A percentile compares a stretch with the other conserved stretches of the same genome.
Evolutionary conservation across 2,888 invertebrate genomes (phyloP).

Genomic region (Sarcophaga caerulescens): DNA sequence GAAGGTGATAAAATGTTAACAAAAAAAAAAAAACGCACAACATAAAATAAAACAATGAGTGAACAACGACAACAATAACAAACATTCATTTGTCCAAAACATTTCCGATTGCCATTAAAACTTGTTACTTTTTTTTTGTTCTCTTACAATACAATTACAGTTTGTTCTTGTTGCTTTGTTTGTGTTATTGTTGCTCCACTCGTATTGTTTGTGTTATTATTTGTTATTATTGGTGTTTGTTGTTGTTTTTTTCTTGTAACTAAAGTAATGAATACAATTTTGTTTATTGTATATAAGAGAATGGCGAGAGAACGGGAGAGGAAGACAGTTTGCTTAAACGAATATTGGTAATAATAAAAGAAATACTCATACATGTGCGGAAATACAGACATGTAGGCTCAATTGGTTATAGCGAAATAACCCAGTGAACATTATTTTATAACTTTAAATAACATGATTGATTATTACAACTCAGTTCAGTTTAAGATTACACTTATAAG

Average conservation of each 20-base stretch:
- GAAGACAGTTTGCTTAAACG: not conserved
- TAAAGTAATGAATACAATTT: slow-evolving; percentile 38
- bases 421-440: not conserved
- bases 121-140: not conserved
- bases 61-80: slow-evolving; percentile 7
- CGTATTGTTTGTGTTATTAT: not conserved
- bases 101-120: slow-evolving; percentile 51
- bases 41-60: slow-evolving; percentile 15
- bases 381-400: not conserved
- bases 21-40: not conserved
- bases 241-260: slow-evolving; percentile 1
- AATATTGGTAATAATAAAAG: not conserved
- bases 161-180: slow-evolving; percentile 2
- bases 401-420: not conserved
- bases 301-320: not conserved
- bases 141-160: no score
- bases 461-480: no score
- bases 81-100: slow-evolving; percentile 53
- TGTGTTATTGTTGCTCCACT: slow-evolving; percentile 10
- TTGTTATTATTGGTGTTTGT: slow-evolving; percentile 12
- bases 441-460: no score
- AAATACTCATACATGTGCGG: not conserved
- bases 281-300: slow-evolving; percentile 7
- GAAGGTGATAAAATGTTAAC: no score
- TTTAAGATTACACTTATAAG: no score